These are phyloP conservation scores for Proterorhinus semilunaris DNA, from an alignment of 2,113 vertebrate species.

Conservation along the genomic window DNA sequence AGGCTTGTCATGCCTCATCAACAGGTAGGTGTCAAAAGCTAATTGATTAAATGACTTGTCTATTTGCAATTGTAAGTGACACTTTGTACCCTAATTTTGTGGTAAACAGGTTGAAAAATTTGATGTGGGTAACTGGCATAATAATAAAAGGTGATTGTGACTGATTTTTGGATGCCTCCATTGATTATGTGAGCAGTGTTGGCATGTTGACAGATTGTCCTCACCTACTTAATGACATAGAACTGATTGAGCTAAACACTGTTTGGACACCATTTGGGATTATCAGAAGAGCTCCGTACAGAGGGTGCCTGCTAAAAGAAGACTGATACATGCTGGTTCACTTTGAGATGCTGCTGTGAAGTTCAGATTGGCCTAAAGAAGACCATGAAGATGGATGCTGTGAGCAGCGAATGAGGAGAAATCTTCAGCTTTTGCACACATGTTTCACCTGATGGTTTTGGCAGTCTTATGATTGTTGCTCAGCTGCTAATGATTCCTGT, in stretches of 20 bases:
- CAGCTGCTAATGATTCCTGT: conserved; percentile 24
- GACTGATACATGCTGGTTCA: conserved; percentile 25
- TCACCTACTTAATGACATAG: conserved; percentile 31
- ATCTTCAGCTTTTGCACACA: conserved; percentile 18
- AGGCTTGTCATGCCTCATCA: conserved; percentile 41
- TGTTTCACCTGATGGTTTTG: conserved; percentile 33
- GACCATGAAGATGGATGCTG: conserved; percentile 20
- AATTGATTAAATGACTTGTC: conserved; percentile 18
- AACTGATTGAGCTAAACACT: conserved; percentile 20
- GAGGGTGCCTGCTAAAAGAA: conserved; percentile 3
- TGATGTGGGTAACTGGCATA: conserved; percentile 60
- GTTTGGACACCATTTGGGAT: conserved; percentile 6
- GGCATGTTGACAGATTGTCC: conserved; percentile 55
- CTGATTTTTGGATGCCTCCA: conserved; percentile 70
- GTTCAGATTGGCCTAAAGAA: conserved; percentile 15
- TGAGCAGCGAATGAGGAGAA: conserved; percentile 18
- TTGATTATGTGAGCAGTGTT: conserved; percentile 72
- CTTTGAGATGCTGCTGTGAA: conserved; percentile 25
- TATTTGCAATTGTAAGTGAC: conserved; percentile 21
- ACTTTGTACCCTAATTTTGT: conserved; percentile 24
- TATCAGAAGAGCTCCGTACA: conserved; percentile 6
- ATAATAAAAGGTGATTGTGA: conserved; percentile 74
- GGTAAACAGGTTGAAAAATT: conserved; percentile 20
- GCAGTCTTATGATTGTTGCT: conserved; percentile 2
- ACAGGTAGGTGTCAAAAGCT: conserved; percentile 75